Evolutionary conservation across 2,797 vertebrate genomes (phyloP), one percentile per base, ranked within the genome.

Genomic region (Scarus forsteni): DNA sequence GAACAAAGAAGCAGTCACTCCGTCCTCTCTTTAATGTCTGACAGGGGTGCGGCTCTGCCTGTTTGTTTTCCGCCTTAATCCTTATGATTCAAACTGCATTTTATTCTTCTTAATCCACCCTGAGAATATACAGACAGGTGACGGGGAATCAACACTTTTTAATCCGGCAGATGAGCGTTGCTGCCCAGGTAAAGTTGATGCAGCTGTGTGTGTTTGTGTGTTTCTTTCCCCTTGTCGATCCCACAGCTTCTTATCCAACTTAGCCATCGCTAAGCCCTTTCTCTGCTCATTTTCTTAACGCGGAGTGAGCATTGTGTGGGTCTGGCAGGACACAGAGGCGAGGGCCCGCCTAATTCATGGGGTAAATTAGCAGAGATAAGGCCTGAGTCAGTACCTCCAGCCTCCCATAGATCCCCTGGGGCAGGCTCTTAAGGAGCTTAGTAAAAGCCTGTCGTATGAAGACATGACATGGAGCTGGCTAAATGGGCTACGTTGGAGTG

Each of bases 401-500:
- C 92, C 92, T 81, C 85, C 90, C 91, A 92, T 82, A 80, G 88
- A 93, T 93, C 93, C 93, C 92, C 82, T 13, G 87, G 92, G 94
- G 92, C 90, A 89, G 88, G 83, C 92, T 94, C 92, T 95, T 94
- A 95, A 94, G 92, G 80, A 94, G 93, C 94, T 95, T 94, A 95
- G 92, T 91, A 88, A 93, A 94, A 94, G 92, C 92, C 88, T 90
- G 89, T 89, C 85, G 85, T 85, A 92, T 90, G 91, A 93, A 95
- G 92, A 94, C 92, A 87, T 93, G 92, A 92, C 91, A 93, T 91
- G 89, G 91, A 94, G 85, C 92, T 89, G 85, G 81, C 84, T 93
- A 94, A 94, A 94, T 93, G 92, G 90, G 88, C 87, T 69, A 86
- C 83, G 85, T 89, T 89, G 89, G 90, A 91, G 90, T 93, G 91